phyloP scores from a whole-genome alignment of 2,888 invertebrate species.

The Eudemis profundana region DNA sequence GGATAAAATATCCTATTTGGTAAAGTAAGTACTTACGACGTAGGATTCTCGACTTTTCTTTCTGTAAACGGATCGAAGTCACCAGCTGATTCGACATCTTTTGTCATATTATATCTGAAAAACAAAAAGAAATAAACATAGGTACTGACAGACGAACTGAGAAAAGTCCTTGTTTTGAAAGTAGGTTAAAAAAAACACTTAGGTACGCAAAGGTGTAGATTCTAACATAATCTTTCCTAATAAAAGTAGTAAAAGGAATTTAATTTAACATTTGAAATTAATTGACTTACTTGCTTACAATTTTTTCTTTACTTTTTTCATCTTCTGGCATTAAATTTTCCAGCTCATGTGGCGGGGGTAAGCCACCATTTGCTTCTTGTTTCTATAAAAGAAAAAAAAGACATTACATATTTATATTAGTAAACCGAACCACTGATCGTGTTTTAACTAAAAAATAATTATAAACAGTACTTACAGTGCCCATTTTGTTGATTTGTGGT shows the following conservation, averaged over 20 bases:
- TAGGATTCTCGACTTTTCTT: conserved; percentile 90
- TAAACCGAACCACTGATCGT: not conserved
- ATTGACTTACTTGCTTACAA: conserved; percentile 83
- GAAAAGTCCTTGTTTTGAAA: too few species aligned
- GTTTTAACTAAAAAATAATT: too few species aligned
- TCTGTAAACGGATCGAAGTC: conserved; percentile 91
- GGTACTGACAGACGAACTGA: too few species aligned
- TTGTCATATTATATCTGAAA: conserved; percentile 87
- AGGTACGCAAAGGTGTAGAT: too few species aligned
- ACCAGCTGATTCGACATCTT: conserved; percentile 86
- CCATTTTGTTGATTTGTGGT: conserved; percentile 24
- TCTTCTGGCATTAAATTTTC: conserved; percentile 92
- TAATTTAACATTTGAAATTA: too few species aligned
- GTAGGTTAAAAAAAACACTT: too few species aligned
- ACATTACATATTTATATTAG: conserved; percentile 12
- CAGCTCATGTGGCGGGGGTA: conserved; percentile 88
- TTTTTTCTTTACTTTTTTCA: conserved; percentile 84
- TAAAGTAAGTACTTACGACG: conserved; percentile 88
- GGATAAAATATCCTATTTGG: too few species aligned
- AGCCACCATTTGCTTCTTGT: conserved; percentile 75
- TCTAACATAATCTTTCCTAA: too few species aligned
- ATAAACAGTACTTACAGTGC: conserved; percentile 28
- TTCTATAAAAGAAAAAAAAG: conserved; percentile 45
- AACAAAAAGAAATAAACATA: conserved; percentile 33
- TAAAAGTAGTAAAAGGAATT: too few species aligned